These are phyloP conservation scores for Gadopsis bispinosus DNA, from an alignment of 2,797 vertebrate species.

Conservation along the genomic window DNA sequence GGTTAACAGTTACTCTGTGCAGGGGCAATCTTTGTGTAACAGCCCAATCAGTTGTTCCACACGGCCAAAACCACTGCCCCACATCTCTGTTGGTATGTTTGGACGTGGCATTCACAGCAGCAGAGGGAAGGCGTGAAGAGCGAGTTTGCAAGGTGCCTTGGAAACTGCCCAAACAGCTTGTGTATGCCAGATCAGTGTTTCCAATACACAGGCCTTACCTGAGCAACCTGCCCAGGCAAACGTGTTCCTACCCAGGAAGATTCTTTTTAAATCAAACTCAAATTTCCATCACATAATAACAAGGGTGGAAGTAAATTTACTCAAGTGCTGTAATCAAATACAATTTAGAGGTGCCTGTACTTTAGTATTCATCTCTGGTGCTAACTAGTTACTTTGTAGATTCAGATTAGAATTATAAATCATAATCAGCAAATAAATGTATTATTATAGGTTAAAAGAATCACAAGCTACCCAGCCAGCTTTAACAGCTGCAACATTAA, in stretches of 20 bases:
- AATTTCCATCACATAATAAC: conserved; percentile 52
- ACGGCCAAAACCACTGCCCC: conserved; percentile 24
- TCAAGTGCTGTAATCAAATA: background rate
- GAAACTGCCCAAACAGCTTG: conserved; percentile 66
- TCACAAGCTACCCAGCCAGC: background rate
- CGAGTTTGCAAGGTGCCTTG: conserved; percentile 62
- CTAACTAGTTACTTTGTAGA: background rate
- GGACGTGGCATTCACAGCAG: conserved; percentile 50
- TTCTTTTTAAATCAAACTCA: conserved; percentile 54
- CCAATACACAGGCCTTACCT: conserved; percentile 61
- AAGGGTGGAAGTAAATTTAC: background rate
- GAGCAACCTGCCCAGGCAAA: conserved; percentile 66
- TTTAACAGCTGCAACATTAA: background rate
- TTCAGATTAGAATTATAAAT: background rate
- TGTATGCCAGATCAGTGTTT: conserved; percentile 67
- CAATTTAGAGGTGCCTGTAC: background rate
- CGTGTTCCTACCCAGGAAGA: conserved; percentile 44
- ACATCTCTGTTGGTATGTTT: conserved; percentile 43
- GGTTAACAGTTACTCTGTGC: background rate
- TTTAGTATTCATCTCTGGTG: background rate
- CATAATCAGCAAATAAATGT: background rate
- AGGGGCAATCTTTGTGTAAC: conserved; percentile 26
- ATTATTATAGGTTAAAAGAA: too few species aligned
- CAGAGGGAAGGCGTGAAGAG: conserved; percentile 57
- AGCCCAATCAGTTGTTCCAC: conserved; percentile 18